Evolutionary conservation across 1,140 invertebrate species (phyloP).

Genomic region (Scylla paramamosain): DNA sequence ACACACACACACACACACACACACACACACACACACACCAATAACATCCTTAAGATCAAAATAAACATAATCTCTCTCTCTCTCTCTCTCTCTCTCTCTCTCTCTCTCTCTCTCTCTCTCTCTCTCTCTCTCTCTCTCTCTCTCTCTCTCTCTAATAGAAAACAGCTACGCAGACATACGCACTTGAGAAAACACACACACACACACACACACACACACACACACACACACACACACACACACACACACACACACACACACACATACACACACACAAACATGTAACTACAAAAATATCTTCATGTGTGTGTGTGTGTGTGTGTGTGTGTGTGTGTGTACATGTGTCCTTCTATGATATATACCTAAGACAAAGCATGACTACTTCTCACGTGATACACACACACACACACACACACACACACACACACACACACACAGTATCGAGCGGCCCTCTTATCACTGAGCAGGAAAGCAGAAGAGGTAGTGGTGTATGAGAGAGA

Average conservation of each 20-base stretch:
- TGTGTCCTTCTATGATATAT: conserved; percentile 38
- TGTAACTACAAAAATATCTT: not conserved
- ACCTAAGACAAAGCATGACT: not conserved
- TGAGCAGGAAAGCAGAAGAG: too few relatives aligned
- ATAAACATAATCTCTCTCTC: not conserved
- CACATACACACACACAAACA: not conserved
- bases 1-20: not conserved
- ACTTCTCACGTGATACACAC: not conserved
- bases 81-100: too few relatives aligned
- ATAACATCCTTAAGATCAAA: not conserved
- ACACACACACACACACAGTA: not conserved
- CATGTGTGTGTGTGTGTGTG: conserved; percentile 31
- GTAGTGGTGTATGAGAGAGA: too few relatives aligned
- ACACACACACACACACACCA: not conserved
- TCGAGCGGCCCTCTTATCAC: not conserved
- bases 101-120: too few relatives aligned
- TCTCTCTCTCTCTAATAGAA: too few relatives aligned
- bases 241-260: conserved; percentile 22
- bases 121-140: too few relatives aligned
- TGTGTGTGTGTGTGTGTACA: conserved; percentile 42
- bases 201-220: conserved; percentile 31
- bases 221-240: conserved; percentile 16
- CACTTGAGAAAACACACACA: too few relatives aligned
- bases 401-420: conserved; percentile 35
- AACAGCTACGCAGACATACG: too few relatives aligned